Conservation (phyloP, 2,888 invertebrate species). For the Minunthozetes semirufus region DNA sequence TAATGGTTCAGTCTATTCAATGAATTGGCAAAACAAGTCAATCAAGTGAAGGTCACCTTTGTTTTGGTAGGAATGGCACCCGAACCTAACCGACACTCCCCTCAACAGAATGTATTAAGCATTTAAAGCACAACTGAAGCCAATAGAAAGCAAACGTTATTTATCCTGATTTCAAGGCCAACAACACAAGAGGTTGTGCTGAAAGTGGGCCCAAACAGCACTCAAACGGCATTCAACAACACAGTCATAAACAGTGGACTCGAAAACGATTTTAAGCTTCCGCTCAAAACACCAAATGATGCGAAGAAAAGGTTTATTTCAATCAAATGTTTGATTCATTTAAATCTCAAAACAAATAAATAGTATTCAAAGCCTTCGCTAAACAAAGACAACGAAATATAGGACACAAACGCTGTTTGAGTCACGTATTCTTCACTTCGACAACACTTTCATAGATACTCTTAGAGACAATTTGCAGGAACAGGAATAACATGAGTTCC, state of each 20-base stretch:
- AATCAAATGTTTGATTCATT: no score
- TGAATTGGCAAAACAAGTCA: constrained; percentile 19
- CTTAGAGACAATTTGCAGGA: neutral
- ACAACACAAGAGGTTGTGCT: neutral
- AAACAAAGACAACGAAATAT: neutral
- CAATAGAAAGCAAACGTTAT: constrained; percentile 16
- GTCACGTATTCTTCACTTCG: neutral
- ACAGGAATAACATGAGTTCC: neutral
- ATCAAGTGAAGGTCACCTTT: constrained; percentile 22
- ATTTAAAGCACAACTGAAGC: neutral
- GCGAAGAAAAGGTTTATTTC: no score
- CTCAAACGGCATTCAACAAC: no score
- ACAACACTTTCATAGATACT: neutral
- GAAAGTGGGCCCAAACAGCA: no score
- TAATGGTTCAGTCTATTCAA: neutral
- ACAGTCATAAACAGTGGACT: neutral
- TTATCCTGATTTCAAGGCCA: neutral
- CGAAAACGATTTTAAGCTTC: neutral
- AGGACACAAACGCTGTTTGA: neutral
- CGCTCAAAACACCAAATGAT: neutral
- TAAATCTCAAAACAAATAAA: neutral
- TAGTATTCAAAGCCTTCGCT: neutral
- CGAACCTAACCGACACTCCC: neutral
- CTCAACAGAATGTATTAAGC: neutral
- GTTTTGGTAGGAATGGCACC: constrained; percentile 9